Percentiles rank a stretch among this genome's conserved stretches.
phyloP scores from a whole-genome alignment of 2,888 invertebrate species.

The Lasioglossum malachurum region DNA sequence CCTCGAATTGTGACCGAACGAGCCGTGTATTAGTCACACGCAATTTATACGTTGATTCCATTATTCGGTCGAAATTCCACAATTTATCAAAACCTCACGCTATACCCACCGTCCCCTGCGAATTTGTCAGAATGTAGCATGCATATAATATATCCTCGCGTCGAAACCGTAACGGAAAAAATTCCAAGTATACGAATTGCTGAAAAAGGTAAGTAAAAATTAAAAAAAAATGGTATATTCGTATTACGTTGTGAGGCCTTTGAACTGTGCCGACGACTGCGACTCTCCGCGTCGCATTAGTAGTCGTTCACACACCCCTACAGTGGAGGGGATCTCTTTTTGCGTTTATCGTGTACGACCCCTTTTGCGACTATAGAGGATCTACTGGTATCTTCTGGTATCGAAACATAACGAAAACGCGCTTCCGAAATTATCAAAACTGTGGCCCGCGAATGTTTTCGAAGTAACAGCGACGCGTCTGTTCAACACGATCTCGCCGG shows the following conservation, averaged over 20 bases:
- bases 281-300: no score
- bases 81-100: constrained; percentile 12
- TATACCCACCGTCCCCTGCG: background rate
- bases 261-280: no score
- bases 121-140: constrained; percentile 11
- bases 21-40: background rate
- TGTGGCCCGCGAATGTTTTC: background rate
- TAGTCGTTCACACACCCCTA: no score
- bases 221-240: no score
- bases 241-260: no score
- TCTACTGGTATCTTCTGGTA: no score
- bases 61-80: constrained; percentile 16
- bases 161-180: background rate
- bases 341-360: no score
- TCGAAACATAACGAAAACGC: background rate
- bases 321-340: no score
- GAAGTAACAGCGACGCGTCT: background rate
- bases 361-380: no score
- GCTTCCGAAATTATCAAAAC: constrained; percentile 11
- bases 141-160: background rate
- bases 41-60: constrained; percentile 30
- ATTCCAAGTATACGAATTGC: background rate
- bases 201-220: no score
- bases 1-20: constrained; percentile 11
- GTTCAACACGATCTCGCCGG: background rate